Base-by-base conservation (phyloP, 2,888 invertebrate species). In the Ceraclea dissimilis region DNA sequence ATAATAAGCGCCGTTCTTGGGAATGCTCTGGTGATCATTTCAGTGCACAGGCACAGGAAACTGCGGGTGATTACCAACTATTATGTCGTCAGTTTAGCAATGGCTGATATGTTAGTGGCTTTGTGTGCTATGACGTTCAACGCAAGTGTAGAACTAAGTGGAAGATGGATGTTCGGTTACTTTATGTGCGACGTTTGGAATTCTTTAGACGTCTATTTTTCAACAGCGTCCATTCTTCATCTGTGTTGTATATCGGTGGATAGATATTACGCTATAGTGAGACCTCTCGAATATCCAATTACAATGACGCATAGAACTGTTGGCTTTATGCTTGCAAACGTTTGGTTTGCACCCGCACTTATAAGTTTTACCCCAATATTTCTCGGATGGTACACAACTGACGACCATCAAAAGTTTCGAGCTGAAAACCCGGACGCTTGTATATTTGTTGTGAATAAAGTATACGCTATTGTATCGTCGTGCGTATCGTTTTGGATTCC, bases 361-460 rank as follows among this genome's bases (percentile, higher is more conserved):
- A 90, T 97, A 64, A 94, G 94, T 60, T 95, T 95, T 71, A 85
- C 94, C 54, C 96, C 96, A 44, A 95, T 96, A 58, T 93, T 95
- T 71, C 86, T 93, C 74, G 94, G 91, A 51, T 92, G 94, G 89
- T 96, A 96, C 71, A 93, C 95, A 6, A 95, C 95, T 1, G 79
- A 81, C 20, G 86, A 88, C 57, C 89, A 92, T 67, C 76, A 88
- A 46, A 79, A 75, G 73, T 81, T 76, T 64, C 74, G 83, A 63
- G 69, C 75, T 47, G 70, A 77, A 6, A 77, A 90, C 68, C 90
- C 90, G 2, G 83, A 90, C 67, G 82, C 82, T 11, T 93, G 93
- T 70, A 82, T 80, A 34, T 93, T 93, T 69, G 86, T 90, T 67
- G 92, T 90, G 16, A 93, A 93, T 70, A 85, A 85, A 69, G 84